Evolutionary conservation across 2,797 vertebrate genomes (phyloP).

Genomic region (Manis javanica): DNA sequence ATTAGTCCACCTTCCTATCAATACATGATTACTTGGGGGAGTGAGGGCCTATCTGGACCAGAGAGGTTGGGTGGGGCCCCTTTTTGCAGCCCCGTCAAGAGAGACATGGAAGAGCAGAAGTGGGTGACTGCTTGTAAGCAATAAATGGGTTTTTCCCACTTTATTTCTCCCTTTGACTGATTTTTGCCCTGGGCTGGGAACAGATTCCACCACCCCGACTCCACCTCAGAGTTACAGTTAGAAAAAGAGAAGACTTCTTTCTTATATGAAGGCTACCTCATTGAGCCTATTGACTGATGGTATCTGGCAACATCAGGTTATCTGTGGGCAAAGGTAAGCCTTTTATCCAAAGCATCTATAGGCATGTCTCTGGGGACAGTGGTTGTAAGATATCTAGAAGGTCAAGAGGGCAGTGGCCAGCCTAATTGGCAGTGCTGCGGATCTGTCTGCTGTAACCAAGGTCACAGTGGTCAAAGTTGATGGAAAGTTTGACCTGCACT

Average conservation of each 20-base stretch:
- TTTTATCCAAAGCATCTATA: background rate
- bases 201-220: no score
- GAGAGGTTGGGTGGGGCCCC: no score
- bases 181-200: no score
- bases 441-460: background rate
- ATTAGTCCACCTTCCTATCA: no score
- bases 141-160: no score
- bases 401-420: background rate
- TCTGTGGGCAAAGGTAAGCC: background rate
- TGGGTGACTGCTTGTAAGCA: no score
- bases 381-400: background rate
- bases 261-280: background rate
- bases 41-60: no score
- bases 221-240: background rate
- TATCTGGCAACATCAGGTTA: background rate
- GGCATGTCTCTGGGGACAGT: background rate
- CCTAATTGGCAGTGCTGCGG: background rate
- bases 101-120: no score
- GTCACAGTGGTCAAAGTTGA: background rate
- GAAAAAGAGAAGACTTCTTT: background rate
- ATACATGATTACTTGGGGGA: no score
- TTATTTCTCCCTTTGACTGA: no score
- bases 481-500: background rate
- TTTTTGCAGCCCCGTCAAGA: no score
- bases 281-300: background rate